These are phyloP conservation scores for Limonius californicus DNA, from an alignment of 1,140 invertebrate genomes.

Conservation along the genomic window DNA sequence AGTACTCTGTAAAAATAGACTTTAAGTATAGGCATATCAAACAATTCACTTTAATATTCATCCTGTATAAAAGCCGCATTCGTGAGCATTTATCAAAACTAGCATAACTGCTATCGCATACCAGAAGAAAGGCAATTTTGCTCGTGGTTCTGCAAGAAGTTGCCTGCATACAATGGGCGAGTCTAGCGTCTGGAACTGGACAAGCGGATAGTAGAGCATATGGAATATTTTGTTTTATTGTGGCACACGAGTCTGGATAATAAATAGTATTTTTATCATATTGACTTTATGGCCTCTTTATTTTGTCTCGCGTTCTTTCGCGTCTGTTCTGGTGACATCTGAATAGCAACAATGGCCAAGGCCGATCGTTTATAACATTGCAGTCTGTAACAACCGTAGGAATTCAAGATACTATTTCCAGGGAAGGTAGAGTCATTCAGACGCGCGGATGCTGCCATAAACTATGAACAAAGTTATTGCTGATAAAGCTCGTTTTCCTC, in stretches of 20 bases:
- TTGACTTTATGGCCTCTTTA: slow-evolving; percentile 39
- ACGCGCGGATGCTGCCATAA: too few relatives aligned
- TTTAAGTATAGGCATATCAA: too few relatives aligned
- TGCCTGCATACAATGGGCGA: slow-evolving; percentile 6
- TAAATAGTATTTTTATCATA: slow-evolving; percentile 40
- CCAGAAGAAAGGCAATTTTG: not conserved
- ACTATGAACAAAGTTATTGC: too few relatives aligned
- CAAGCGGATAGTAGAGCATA: slow-evolving; percentile 11
- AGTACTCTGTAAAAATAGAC: too few relatives aligned
- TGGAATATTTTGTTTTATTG: slow-evolving; percentile 32
- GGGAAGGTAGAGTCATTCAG: too few relatives aligned
- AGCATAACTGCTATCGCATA: too few relatives aligned
- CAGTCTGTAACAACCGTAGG: not conserved
- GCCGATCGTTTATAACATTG: slow-evolving; percentile 30
- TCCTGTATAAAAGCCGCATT: too few relatives aligned
- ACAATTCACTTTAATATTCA: too few relatives aligned
- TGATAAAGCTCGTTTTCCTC: too few relatives aligned
- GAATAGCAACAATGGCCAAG: slow-evolving; percentile 39
- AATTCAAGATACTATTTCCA: not conserved
- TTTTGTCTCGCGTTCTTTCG: slow-evolving; percentile 30
- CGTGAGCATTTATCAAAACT: not conserved
- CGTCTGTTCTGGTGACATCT: slow-evolving; percentile 32
- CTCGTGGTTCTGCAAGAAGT: not conserved
- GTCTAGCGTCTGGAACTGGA: not conserved
- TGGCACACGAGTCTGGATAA: slow-evolving; percentile 32